Evolutionary conservation across 92 coral and sea anemone species (phyloP).

Genomic region (Umimayanthus chanpuru): DNA sequence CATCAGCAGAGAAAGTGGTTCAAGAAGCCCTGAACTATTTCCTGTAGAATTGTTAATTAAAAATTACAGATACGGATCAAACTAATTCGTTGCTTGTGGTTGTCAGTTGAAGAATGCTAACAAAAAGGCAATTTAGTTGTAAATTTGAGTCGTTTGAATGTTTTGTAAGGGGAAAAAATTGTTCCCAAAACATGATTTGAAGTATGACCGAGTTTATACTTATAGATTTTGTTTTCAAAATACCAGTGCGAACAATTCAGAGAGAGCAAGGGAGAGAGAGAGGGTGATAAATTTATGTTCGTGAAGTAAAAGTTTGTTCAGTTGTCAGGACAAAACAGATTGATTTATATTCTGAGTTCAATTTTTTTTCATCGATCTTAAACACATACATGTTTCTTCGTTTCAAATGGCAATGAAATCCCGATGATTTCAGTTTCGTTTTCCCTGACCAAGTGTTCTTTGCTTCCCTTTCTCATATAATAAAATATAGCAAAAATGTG

Average conservation of each 20-base stretch:
- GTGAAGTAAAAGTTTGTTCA: background rate
- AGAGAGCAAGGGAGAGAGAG: background rate
- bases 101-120: background rate
- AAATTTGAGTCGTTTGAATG: background rate
- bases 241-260: background rate
- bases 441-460: background rate
- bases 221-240: too few species aligned
- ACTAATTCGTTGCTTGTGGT: background rate
- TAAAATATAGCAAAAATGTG: too few species aligned
- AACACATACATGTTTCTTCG: background rate
- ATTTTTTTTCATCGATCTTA: too few species aligned
- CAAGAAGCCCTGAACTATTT: too few species aligned
- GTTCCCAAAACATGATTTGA: too few species aligned
- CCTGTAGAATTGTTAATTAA: background rate
- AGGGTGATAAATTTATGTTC: too few species aligned
- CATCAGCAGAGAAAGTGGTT: too few species aligned
- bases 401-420: background rate
- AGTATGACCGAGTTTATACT: too few species aligned
- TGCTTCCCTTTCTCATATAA: background rate
- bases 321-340: background rate
- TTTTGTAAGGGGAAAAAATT: too few species aligned
- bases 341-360: background rate
- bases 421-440: background rate
- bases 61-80: background rate
- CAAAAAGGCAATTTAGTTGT: background rate